These are phyloP conservation scores for Ceriagrion tenellum DNA, from an alignment of 2,888 invertebrate species.

Conservation along the genomic window DNA sequence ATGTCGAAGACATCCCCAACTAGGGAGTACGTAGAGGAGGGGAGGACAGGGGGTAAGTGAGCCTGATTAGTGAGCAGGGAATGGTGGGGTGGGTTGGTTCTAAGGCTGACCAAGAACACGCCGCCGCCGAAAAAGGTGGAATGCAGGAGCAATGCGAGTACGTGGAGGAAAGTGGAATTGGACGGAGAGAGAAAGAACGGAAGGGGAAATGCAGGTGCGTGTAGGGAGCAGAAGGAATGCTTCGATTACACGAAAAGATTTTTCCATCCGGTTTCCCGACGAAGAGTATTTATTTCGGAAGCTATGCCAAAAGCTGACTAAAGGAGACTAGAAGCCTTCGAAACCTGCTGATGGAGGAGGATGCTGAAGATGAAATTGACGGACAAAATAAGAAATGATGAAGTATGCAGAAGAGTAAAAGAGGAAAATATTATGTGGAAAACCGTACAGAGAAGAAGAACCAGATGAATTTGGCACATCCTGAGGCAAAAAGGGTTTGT, in stretches of 20 bases:
- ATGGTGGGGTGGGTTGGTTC: neutral
- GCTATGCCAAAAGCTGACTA: neutral
- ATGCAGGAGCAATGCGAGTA: neutral
- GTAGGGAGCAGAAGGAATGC: neutral
- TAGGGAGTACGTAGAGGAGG: neutral
- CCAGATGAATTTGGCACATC: too few relatives aligned
- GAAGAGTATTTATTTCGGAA: neutral
- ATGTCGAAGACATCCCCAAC: neutral
- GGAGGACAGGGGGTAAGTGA: neutral
- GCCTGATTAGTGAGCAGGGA: neutral
- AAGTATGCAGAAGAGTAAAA: too few relatives aligned
- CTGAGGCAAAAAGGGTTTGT: too few relatives aligned
- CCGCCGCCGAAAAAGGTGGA: conserved; percentile 16
- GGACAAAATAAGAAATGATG: too few relatives aligned
- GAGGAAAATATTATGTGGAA: too few relatives aligned
- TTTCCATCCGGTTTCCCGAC: neutral
- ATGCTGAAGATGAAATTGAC: too few relatives aligned
- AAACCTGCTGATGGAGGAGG: too few relatives aligned
- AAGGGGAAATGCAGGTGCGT: neutral
- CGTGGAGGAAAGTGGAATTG: neutral
- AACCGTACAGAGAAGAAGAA: too few relatives aligned
- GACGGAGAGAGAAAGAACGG: neutral
- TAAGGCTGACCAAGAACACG: neutral
- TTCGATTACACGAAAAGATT: neutral
- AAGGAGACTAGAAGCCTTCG: too few relatives aligned